Base-by-base conservation (phyloP, 2,797 vertebrate genomes). In the Etheostoma nigrum region DNA sequence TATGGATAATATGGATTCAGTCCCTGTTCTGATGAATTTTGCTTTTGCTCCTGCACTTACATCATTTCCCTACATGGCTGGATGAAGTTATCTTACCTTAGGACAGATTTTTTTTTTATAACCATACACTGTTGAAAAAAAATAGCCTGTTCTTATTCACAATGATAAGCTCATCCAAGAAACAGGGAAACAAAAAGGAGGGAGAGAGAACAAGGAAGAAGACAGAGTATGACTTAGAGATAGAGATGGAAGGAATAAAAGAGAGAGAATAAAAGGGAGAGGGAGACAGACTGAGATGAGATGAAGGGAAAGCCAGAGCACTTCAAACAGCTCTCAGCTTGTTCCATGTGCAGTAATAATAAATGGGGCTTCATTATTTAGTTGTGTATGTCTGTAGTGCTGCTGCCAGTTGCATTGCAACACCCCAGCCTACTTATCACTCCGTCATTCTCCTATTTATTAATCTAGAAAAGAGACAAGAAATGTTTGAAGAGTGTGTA, bases 351-450 rank as follows among this genome's bases (percentile, higher is more conserved):
- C 88, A 88, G 81, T 85, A 86, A 89, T 88, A 91, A 91, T 91
- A 89, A 88, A 89, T 88, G 83, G 76, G 61, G 79, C 78, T 88
- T 91, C 88, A 91, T 91, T 88, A 91, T 91, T 89, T 82, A 91
- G 77, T 74, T 82, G 71, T 84, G 81, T 83, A 62, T 88, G 73
- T 88, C 68, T 89, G 76, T 80, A 81, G 63, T 72, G 75, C 79
- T 76, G 69, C 83, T 79, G 72, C 76, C 76, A 85, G 81, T 82
- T 82, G 66, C 71, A 85, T 52, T 74, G 83, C 81, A 88, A 81
- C 76, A 79, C 74, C 73, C 81, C 68, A 83, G 81, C 81, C 81
- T 85, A 83, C 79, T 83, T 81, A 89, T 68, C 68, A 74, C 74
- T 77, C 74, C 3, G 71, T 82, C 82, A 88, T 89, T 87, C 74